A percentile compares a stretch with the other conserved stretches of the same genome.
phyloP scores from a whole-genome alignment of 2,797 vertebrate species.

The Spatula versicolor region DNA sequence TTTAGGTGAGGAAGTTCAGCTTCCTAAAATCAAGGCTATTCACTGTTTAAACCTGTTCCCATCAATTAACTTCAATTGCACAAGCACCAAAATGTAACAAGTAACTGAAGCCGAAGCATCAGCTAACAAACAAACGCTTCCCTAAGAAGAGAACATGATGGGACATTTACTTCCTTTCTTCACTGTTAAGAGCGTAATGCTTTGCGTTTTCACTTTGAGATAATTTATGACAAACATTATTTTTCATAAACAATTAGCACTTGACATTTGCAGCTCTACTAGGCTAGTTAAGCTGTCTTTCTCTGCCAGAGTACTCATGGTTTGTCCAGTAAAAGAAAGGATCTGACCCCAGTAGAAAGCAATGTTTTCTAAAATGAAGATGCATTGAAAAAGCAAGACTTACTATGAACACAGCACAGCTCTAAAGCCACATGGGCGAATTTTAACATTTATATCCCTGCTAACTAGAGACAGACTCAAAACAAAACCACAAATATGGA shows the following conservation, averaged over 20 bases:
- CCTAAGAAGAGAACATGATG: not conserved
- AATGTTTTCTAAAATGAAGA: not conserved
- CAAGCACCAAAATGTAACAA: not conserved
- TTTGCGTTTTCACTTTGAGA: not conserved
- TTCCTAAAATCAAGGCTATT: not conserved
- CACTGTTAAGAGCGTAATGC: not conserved
- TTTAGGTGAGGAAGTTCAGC: not conserved
- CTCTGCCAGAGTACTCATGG: not conserved
- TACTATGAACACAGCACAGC: not conserved
- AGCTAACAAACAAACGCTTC: not conserved
- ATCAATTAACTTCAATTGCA: not conserved
- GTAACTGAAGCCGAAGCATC: not conserved
- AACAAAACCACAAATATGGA: conserved; percentile 50
- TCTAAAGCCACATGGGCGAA: not conserved
- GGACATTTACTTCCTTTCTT: not conserved
- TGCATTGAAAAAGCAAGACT: not conserved
- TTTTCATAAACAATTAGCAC: not conserved
- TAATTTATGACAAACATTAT: not conserved
- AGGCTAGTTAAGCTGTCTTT: not conserved
- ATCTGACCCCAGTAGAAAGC: not conserved
- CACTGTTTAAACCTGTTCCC: not conserved
- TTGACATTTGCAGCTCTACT: not conserved
- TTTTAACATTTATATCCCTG: conserved; percentile 10
- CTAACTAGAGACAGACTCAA: conserved; percentile 49
- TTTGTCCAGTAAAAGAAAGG: not conserved